These are phyloP conservation scores for Columba livia DNA, from an alignment of 2,113 vertebrate species.

Conservation along the genomic window DNA sequence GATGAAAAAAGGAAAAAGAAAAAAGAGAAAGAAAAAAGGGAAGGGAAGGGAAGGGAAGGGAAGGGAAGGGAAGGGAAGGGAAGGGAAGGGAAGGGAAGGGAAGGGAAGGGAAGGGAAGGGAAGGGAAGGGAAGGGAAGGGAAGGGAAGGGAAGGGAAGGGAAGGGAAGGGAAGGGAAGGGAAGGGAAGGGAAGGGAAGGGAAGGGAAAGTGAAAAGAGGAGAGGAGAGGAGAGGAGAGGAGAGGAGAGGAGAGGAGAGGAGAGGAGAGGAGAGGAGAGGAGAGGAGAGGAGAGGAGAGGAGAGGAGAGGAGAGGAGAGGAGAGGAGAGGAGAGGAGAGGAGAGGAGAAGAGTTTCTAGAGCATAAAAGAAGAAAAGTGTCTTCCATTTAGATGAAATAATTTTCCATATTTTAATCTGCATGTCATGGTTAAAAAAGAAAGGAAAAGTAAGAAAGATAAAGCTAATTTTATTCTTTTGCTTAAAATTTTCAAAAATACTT, in stretches of 20 bases:
- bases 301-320: rapidly evolving
- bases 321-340: rapidly evolving
- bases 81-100: too few relatives aligned
- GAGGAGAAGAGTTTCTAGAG: rapidly evolving
- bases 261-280: too few relatives aligned
- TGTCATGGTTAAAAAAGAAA: background rate
- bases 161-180: too few relatives aligned
- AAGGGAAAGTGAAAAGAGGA: too few relatives aligned
- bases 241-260: too few relatives aligned
- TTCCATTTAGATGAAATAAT: background rate
- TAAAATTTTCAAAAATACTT: background rate
- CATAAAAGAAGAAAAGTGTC: background rate
- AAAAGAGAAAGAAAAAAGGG: too few relatives aligned
- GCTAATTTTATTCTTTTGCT: background rate
- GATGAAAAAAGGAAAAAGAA: too few relatives aligned
- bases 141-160: too few relatives aligned
- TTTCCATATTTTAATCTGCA: background rate
- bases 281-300: rapidly evolving
- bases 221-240: rapidly evolving
- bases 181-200: rapidly evolving
- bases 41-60: rapidly evolving
- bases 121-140: too few relatives aligned
- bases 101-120: too few relatives aligned
- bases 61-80: too few relatives aligned
- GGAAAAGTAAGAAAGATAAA: background rate